Evolutionary conservation across 2,797 vertebrate genomes (phyloP).

Genomic region (Notamacropus eugenii): DNA sequence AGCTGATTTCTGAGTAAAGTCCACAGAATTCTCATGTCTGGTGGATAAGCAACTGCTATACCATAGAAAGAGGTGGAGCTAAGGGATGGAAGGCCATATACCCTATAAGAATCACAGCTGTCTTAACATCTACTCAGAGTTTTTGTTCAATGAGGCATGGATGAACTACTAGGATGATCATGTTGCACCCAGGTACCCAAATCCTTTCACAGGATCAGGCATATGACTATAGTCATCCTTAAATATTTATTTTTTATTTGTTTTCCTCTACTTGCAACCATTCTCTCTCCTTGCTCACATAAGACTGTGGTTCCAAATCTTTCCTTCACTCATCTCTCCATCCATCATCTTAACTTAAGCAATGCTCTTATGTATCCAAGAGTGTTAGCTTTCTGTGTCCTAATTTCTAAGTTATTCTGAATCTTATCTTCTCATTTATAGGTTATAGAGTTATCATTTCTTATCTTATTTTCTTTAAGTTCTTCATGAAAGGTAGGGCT

Average conservation of each 20-base stretch:
- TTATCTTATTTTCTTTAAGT: neutral
- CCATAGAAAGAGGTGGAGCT: neutral
- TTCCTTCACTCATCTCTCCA: too few species aligned
- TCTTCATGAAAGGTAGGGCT: neutral
- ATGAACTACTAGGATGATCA: neutral
- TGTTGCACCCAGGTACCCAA: too few species aligned
- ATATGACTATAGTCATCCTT: neutral
- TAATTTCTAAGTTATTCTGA: neutral
- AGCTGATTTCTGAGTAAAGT: neutral
- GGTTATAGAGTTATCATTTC: neutral
- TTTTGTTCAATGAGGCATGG: neutral
- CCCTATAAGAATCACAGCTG: neutral
- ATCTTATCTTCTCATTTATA: neutral
- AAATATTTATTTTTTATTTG: neutral
- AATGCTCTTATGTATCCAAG: neutral
- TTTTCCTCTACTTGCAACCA: neutral
- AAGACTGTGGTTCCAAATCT: neutral
- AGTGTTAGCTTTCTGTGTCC: neutral
- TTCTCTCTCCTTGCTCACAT: neutral
- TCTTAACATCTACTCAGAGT: neutral
- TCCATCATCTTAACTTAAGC: neutral
- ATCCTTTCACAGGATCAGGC: neutral
- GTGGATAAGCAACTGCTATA: neutral
- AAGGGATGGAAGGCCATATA: too few species aligned
- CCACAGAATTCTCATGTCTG: neutral